Conservation (phyloP, 2,113 vertebrate species). For the Tenebrosternarchus preto region DNA sequence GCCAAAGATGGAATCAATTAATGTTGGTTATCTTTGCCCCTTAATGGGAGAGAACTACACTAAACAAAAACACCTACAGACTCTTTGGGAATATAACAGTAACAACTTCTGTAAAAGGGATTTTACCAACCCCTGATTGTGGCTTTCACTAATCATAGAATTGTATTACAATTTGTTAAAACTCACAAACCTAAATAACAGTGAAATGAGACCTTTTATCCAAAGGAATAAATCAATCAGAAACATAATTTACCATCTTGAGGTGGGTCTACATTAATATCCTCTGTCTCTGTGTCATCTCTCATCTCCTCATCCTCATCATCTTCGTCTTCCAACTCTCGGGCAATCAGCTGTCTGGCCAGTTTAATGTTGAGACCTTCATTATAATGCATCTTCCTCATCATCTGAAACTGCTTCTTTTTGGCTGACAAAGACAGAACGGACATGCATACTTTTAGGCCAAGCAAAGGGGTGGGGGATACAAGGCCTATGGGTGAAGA, state of each 20-base stretch:
- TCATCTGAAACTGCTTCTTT: slow-evolving; percentile 94
- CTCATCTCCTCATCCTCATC: slow-evolving; percentile 83
- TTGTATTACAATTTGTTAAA: not conserved
- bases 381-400: slow-evolving; percentile 97
- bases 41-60: not conserved
- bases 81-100: not conserved
- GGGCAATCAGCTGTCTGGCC: slow-evolving; percentile 92
- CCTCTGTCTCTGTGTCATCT: slow-evolving; percentile 82
- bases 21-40: not conserved
- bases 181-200: too few species aligned
- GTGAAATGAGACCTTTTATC: too few species aligned
- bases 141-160: not conserved
- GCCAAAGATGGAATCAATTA: not conserved
- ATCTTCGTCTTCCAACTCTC: slow-evolving; percentile 81
- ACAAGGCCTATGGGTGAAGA: not conserved
- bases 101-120: too few species aligned
- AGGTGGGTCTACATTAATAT: slow-evolving; percentile 77
- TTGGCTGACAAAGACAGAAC: slow-evolving; percentile 75
- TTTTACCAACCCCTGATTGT: too few species aligned
- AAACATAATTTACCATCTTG: slow-evolving; percentile 68
- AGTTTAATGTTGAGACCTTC: slow-evolving; percentile 95
- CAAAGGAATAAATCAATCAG: not conserved
- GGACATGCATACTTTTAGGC: not conserved
- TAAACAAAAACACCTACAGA: too few species aligned
- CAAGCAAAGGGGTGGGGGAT: not conserved